These are phyloP conservation scores for Lasioglossum pauxillum DNA, from an alignment of 2,888 invertebrate species.

Conservation along the genomic window DNA sequence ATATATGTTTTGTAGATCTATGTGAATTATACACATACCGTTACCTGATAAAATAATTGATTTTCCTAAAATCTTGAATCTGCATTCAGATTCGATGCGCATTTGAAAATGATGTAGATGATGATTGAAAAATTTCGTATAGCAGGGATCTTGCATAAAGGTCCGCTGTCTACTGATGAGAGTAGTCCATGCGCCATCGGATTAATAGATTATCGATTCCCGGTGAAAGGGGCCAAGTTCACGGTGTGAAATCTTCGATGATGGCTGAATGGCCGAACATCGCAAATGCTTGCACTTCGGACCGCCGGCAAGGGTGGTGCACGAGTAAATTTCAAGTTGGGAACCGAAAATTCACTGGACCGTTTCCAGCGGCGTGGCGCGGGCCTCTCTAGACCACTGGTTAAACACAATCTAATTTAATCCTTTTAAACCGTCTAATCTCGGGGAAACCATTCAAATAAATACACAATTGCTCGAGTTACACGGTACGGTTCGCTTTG, in stretches of 20 bases:
- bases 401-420: slow-evolving; percentile 79
- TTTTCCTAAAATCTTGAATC: too few relatives aligned
- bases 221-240: neutral
- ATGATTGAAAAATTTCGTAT: too few relatives aligned
- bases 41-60: too few relatives aligned
- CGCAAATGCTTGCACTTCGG: slow-evolving; percentile 33
- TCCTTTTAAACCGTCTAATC: slow-evolving; percentile 76
- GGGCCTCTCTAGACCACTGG: slow-evolving; percentile 59
- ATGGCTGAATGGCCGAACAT: slow-evolving; percentile 29
- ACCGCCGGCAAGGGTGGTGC: slow-evolving; percentile 42
- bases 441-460: slow-evolving; percentile 61
- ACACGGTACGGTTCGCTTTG: slow-evolving; percentile 31
- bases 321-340: slow-evolving; percentile 50
- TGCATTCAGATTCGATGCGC: too few relatives aligned
- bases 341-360: slow-evolving; percentile 59
- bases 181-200: neutral
- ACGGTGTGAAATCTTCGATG: slow-evolving; percentile 13
- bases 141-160: too few relatives aligned
- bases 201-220: slow-evolving; percentile 10
- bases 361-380: slow-evolving; percentile 56
- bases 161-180: neutral
- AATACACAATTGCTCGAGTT: slow-evolving; percentile 63
- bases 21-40: too few relatives aligned
- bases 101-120: too few relatives aligned
- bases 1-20: too few relatives aligned